A percentile compares a stretch with the other conserved stretches of the same genome.
These are phyloP conservation scores for Catharus bicknelli DNA, from an alignment of 2,113 vertebrate genomes.

Conservation along the genomic window DNA sequence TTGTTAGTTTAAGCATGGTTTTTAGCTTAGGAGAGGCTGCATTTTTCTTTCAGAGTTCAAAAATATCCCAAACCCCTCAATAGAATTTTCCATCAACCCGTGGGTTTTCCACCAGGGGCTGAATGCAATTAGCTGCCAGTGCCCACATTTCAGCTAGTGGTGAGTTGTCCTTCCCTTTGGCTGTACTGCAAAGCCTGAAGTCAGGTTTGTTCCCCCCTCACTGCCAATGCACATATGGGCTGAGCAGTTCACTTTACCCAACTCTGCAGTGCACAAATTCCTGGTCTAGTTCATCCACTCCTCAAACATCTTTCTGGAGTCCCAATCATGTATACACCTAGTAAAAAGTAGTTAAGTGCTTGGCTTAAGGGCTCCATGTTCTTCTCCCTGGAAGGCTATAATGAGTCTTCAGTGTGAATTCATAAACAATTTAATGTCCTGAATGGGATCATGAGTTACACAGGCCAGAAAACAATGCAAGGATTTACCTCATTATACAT, in stretches of 20 bases:
- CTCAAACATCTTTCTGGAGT: background rate
- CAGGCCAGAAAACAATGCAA: background rate
- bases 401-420: background rate
- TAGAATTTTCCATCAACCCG: rapidly evolving
- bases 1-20: background rate
- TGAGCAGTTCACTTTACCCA: background rate
- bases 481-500: background rate
- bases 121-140: background rate
- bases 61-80: background rate
- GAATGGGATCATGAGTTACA: background rate
- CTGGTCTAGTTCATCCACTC: background rate
- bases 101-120: background rate
- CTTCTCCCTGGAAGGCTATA: background rate
- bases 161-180: background rate
- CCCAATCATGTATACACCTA: rapidly evolving
- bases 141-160: background rate
- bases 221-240: background rate
- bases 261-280: background rate
- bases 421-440: background rate
- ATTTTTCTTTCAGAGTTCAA: background rate
- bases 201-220: background rate
- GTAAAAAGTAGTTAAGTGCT: background rate
- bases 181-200: background rate
- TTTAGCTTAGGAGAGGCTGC: background rate
- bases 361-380: background rate